Base-by-base conservation (phyloP, 1,140 invertebrate genomes). In the Heliconius melpomene region DNA sequence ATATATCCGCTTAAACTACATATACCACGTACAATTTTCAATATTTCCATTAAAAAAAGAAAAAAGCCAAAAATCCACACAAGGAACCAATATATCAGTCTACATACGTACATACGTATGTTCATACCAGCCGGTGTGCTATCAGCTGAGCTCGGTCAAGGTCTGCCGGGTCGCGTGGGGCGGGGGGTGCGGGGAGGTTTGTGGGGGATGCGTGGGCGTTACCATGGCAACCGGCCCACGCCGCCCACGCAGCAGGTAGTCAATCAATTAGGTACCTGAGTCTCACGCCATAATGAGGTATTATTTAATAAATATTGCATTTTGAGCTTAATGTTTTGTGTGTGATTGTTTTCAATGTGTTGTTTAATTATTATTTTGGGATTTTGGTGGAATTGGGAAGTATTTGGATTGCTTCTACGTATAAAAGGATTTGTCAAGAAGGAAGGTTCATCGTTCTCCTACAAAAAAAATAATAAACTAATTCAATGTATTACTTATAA, bases 221-320 rank as follows among this genome's bases (percentile, higher is more conserved):
- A 50, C 89, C 91, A 92, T 93, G 86, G 87, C 88, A 90, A 94
- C 92, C 87, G 81, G 87, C 92, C 92, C 85, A 93, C 91, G 91
- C 92, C 89, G 82, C 92, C 92, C 85, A 90, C 88, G 87, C 82
- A 75, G 83, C 54, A 79, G 90, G 90, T 92, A 93, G 85, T 93
- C 92, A 91, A 92, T 94, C 91, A 94, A 92, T 92, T 93, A 36
- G 32, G 32, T 36, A 90, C 86, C 88, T 87, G 88, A 87, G 87
- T 86, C 85, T 88, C 86, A 85, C 38, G 84, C 79, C 71, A 78
- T 87, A 88, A 88, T 90, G 85, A 87, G 86, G 83, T 86, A 82
- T 87, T 86, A 87, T 83, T 83, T 82, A 84, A 87, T 80, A 74
- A 80, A 80, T 74, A 74, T 32, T 80, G 75, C 79, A 74, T 78